These are phyloP conservation scores for Prinia subflava DNA, from an alignment of 2,113 vertebrate species.

Conservation along the genomic window DNA sequence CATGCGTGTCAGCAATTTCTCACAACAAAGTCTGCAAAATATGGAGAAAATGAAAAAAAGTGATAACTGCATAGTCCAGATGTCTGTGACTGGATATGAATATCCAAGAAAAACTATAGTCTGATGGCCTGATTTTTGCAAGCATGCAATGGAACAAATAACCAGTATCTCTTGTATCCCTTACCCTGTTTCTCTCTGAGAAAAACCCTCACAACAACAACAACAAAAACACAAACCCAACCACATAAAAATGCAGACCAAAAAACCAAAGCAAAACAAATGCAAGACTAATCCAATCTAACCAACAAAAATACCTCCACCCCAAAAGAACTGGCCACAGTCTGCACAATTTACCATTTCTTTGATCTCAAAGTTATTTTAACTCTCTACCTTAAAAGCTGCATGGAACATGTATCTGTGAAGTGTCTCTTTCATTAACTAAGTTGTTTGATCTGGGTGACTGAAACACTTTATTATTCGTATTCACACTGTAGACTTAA, in stretches of 20 bases:
- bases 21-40: background rate
- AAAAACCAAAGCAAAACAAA: background rate
- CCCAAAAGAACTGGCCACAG: background rate
- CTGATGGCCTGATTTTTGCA: background rate
- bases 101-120: background rate
- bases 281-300: background rate
- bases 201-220: background rate
- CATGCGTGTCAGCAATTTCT: background rate
- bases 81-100: background rate
- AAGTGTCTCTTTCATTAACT: background rate
- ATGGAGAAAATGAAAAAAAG: background rate
- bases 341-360: background rate
- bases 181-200: background rate
- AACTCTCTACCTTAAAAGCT: background rate
- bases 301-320: accelerated
- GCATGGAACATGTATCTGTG: background rate
- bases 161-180: background rate
- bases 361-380: background rate
- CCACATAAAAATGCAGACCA: background rate
- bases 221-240: background rate
- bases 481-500: background rate
- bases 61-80: background rate
- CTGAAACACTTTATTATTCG: background rate
- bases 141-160: background rate
- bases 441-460: background rate